Base-by-base conservation (phyloP, 2,888 invertebrate genomes). In the Nyleta sp. region DNA sequence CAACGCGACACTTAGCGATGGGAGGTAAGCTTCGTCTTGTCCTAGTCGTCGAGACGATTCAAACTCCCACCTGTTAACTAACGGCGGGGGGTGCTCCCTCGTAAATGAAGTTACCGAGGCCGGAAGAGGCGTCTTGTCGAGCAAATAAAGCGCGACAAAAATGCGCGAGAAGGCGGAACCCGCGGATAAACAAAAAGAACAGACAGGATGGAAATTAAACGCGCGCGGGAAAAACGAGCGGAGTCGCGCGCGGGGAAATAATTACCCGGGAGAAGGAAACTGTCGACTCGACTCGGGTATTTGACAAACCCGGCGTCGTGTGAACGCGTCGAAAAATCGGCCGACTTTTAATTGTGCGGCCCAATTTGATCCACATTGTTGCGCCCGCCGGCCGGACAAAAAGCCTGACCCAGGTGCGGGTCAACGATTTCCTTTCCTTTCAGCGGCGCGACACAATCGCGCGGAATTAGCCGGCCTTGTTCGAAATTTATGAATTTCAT, bases 341-440 rank as follows among this genome's bases (percentile, higher is more conserved):
- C 18, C 17, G 59, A 7, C 28, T 57, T 65, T 65, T 50, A 50
- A 59, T 68, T 59, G 62, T 50, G 24, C 17, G 33, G 31, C 22
- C 53, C 33, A 67, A 55, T 55, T 55, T 52, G 71, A 38, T 11
- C 44, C 8, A 72, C 71, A 72, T 72, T 72, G 71, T 62, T n/a
- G n/a, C n/a, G n/a, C n/a, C 10, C 44, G 46, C 17, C 5, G 11
- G 11, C 2, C 31, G 46, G 24, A 44, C 60, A 53, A 70, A 59
- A 44, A 42, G 31, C n/a, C 18, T 22, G 40, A 20, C 65, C 60
- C 80, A 78, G 80, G 67, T 78, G 80, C 57, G 38, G 75, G 71
- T 59, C 75, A 67, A 75, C 75, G 80, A 82, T 82, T 82, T 81
- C 77, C 79, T 75, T 68, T 80, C 67, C 77, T 78, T 68, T 70